Conservation (phyloP, 2,113 vertebrate genomes). For the Hoplias malabaricus region DNA sequence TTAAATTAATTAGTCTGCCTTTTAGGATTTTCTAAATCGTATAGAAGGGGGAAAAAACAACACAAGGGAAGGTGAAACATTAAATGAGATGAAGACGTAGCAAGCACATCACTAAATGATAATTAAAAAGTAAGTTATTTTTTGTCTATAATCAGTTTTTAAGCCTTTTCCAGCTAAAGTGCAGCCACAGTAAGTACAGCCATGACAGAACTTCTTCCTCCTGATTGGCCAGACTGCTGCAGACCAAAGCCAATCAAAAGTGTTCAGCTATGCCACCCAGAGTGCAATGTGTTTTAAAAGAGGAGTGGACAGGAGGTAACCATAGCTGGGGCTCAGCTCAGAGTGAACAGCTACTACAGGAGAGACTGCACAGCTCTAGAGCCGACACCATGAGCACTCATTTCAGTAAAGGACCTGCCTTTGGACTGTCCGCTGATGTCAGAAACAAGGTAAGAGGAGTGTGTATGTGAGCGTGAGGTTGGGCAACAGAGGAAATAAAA, state of each 20-base stretch:
- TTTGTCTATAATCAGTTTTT: not conserved
- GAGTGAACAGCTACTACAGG: not conserved
- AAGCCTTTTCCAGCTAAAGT: not conserved
- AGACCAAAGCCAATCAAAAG: constrained; percentile 11
- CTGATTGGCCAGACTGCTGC: not conserved
- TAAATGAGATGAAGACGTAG: too few relatives aligned
- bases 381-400: constrained; percentile 68
- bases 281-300: constrained; percentile 16
- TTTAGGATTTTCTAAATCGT: too few relatives aligned
- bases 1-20: too few relatives aligned
- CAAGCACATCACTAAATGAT: too few relatives aligned
- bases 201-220: not conserved
- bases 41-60: too few relatives aligned
- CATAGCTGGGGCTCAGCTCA: not conserved
- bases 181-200: not conserved
- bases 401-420: constrained; percentile 78
- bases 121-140: too few relatives aligned
- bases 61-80: too few relatives aligned
- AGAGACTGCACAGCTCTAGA: not conserved
- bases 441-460: constrained; percentile 74
- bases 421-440: constrained; percentile 78
- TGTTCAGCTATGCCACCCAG: not conserved
- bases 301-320: not conserved
- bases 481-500: not conserved
- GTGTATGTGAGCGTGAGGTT: not conserved